Conservation (phyloP, 2,797 vertebrate species). For the Fringilla coelebs region DNA sequence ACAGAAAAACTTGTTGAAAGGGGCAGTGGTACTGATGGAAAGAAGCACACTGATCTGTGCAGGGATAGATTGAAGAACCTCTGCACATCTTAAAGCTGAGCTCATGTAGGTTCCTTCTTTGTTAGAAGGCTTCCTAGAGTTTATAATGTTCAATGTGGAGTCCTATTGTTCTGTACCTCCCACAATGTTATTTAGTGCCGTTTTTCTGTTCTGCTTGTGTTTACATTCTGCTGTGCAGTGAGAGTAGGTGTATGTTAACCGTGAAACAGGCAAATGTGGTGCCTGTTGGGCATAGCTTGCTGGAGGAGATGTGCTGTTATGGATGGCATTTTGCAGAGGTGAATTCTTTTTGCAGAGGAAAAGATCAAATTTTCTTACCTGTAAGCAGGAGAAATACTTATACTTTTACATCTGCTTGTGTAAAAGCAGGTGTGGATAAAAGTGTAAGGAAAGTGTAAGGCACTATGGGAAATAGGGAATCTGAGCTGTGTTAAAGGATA, state of each 20-base stretch:
- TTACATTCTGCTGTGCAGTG: background rate
- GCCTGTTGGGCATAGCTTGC: background rate
- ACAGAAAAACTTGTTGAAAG: background rate
- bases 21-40: background rate
- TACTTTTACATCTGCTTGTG: background rate
- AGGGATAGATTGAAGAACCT: background rate
- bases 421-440: background rate
- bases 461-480: background rate
- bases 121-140: background rate
- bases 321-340: background rate
- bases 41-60: background rate
- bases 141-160: background rate
- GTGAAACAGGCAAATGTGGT: background rate
- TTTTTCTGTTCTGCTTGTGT: background rate
- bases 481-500: background rate
- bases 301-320: background rate
- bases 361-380: background rate
- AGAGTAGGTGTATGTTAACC: background rate
- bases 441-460: background rate
- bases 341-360: background rate
- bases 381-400: background rate
- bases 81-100: background rate
- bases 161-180: background rate
- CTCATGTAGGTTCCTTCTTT: background rate
- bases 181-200: background rate